phyloP scores from a whole-genome alignment of 2,797 vertebrate species.

The Falco rusticolus region DNA sequence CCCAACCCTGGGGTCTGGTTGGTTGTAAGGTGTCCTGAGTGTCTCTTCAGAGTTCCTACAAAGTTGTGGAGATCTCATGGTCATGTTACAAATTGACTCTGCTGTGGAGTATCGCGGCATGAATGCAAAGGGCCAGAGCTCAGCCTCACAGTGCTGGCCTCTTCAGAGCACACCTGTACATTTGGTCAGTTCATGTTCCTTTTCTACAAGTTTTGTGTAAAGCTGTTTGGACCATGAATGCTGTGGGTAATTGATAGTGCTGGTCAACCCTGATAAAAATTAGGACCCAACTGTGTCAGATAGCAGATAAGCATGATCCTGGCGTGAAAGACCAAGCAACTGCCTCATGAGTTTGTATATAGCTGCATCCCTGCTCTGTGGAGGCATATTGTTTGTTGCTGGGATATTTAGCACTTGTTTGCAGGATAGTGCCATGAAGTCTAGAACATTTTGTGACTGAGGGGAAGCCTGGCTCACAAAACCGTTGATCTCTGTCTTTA shows the following conservation, averaged over 20 bases:
- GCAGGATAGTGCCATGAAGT: neutral
- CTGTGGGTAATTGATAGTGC: neutral
- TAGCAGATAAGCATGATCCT: rapidly evolving
- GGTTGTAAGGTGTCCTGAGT: neutral
- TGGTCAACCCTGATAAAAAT: neutral
- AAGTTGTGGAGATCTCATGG: neutral
- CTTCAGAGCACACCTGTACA: neutral
- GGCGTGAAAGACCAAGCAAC: neutral
- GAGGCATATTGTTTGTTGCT: neutral
- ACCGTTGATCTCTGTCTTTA: neutral
- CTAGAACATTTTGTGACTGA: neutral
- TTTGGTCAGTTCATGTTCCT: neutral
- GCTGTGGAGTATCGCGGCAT: rapidly evolving
- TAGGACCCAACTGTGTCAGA: neutral
- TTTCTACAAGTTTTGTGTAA: neutral
- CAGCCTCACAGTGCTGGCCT: neutral
- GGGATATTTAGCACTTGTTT: neutral
- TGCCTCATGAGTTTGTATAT: rapidly evolving
- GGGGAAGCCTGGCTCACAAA: neutral
- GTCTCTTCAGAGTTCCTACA: neutral
- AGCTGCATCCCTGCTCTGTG: neutral
- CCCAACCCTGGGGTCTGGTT: no score
- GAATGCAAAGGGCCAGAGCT: neutral
- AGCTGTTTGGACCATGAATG: neutral
- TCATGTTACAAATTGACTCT: neutral